These are phyloP conservation scores for Syrrhaptes paradoxus DNA, from an alignment of 2,113 vertebrate species.

Conservation along the genomic window DNA sequence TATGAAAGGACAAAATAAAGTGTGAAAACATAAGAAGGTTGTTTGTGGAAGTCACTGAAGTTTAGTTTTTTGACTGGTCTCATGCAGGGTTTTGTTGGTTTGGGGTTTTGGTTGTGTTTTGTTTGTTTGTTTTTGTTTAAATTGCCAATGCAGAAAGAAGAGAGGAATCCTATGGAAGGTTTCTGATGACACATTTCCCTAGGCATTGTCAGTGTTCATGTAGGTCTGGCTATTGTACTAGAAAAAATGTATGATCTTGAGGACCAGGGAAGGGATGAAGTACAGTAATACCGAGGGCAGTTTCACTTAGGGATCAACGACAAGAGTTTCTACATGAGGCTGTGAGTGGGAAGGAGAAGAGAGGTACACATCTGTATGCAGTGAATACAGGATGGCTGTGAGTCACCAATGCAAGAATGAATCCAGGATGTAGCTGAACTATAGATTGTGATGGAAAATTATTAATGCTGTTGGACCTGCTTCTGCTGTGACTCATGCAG, in stretches of 20 bases:
- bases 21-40: neutral
- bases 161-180: neutral
- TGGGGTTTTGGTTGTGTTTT: neutral
- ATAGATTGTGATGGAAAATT: slow-evolving; percentile 18
- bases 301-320: neutral
- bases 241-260: neutral
- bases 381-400: neutral
- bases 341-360: neutral
- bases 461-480: neutral
- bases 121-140: neutral
- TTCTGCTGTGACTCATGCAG: neutral
- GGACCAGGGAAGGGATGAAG: neutral
- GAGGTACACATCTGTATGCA: neutral
- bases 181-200: neutral
- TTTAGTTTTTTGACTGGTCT: neutral
- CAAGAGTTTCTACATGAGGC: neutral
- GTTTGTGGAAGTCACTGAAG: neutral
- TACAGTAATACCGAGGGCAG: neutral
- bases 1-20: neutral
- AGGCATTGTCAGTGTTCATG: neutral
- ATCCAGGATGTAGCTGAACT: neutral
- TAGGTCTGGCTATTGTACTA: neutral
- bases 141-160: neutral
- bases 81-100: neutral
- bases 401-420: neutral